Conservation (phyloP, 2,113 vertebrate genomes). For the Mellivora capensis region DNA sequence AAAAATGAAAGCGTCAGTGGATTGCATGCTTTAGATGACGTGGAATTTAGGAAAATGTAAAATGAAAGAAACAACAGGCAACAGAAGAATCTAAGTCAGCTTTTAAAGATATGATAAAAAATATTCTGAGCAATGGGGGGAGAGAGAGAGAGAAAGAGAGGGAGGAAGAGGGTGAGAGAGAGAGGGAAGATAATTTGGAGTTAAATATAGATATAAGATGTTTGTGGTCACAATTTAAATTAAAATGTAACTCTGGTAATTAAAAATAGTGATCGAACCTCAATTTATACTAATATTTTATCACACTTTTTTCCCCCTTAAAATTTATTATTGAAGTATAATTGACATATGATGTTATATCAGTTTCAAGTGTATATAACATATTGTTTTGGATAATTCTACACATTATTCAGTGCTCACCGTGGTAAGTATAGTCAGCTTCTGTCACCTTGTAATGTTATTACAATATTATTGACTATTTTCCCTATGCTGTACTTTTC, state of each 20-base stretch:
- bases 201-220: not conserved
- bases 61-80: not conserved
- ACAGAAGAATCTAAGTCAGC: not conserved
- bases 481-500: not conserved
- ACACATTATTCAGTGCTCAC: not conserved
- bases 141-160: not conserved
- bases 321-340: not conserved
- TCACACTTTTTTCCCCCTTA: not conserved
- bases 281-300: not conserved
- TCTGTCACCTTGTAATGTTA: not conserved
- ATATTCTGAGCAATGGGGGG: not conserved
- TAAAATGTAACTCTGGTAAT: not conserved
- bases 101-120: not conserved
- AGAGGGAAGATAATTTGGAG: not conserved
- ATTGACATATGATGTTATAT: not conserved
- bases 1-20: slow-evolving; percentile 37
- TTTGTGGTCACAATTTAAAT: not conserved
- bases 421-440: not conserved
- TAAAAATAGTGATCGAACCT: not conserved
- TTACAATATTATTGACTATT: not conserved
- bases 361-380: not conserved
- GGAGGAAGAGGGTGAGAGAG: not conserved
- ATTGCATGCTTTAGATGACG: not conserved
- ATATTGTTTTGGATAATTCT: not conserved
- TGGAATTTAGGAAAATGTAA: not conserved